Conservation (phyloP, 2,888 invertebrate genomes). For the Habroteleia sp. region DNA sequence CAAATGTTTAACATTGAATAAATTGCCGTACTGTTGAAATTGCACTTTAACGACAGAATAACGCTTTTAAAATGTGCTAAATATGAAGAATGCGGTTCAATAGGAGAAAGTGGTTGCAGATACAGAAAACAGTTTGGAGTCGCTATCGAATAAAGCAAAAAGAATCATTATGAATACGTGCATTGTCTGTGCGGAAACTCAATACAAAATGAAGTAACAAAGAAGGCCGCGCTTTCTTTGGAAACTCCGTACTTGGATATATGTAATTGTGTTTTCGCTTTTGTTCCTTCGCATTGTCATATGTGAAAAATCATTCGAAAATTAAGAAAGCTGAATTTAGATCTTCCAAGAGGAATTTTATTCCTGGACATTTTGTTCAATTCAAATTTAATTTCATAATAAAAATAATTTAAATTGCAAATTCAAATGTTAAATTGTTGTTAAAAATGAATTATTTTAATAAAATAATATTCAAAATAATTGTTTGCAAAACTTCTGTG, state of each 20-base stretch:
- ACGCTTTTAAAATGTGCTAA: conserved; percentile 5
- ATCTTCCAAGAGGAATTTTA: too few species aligned
- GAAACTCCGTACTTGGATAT: conserved; percentile 41
- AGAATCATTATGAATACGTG: conserved; percentile 55
- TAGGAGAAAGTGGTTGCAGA: conserved; percentile 40
- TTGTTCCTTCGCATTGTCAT: conserved; percentile 34
- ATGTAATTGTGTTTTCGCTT: conserved; percentile 48
- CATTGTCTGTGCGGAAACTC: conserved; percentile 55
- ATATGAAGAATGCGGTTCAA: conserved; percentile 16
- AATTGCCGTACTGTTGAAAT: too few species aligned
- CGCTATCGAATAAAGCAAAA: conserved; percentile 39
- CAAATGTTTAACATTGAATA: too few species aligned
- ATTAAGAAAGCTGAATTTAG: conserved; percentile 14
- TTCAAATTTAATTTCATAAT: too few species aligned
- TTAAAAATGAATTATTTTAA: too few species aligned
- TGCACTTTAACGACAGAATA: background rate
- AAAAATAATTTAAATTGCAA: too few species aligned
- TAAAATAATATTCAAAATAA: too few species aligned
- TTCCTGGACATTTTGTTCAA: too few species aligned
- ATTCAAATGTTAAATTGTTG: too few species aligned
- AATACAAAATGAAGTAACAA: conserved; percentile 43
- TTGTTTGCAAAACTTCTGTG: too few species aligned
- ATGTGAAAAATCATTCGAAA: conserved; percentile 24
- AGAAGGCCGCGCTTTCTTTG: conserved; percentile 55
- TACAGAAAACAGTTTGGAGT: conserved; percentile 47